These are phyloP conservation scores for Alosa alosa DNA, from an alignment of 2,113 vertebrate genomes.

Conservation along the genomic window DNA sequence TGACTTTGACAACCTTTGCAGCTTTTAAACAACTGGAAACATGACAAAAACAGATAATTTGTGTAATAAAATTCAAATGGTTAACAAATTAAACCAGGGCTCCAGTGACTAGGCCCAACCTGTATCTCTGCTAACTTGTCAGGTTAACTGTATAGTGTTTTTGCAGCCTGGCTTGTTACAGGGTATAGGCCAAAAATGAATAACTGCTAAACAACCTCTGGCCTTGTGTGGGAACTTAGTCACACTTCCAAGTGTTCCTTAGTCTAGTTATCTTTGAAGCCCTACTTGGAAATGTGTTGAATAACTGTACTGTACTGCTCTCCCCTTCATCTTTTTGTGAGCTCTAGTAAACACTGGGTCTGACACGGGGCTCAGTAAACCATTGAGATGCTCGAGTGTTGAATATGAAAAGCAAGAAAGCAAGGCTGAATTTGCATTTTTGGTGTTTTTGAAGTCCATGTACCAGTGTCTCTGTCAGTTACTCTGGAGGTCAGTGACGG, in stretches of 20 bases:
- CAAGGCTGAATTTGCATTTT: background rate
- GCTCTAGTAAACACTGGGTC: background rate
- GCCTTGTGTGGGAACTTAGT: too few relatives aligned
- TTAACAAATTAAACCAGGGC: too few relatives aligned
- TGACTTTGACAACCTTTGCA: background rate
- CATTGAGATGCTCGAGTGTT: too few relatives aligned
- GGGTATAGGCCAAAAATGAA: too few relatives aligned
- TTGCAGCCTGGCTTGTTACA: too few relatives aligned
- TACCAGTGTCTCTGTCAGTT: background rate
- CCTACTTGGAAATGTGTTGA: background rate
- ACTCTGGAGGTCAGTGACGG: background rate
- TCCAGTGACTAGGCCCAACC: too few relatives aligned
- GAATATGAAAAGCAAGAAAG: background rate
- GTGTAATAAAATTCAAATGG: too few relatives aligned
- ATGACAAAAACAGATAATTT: background rate
- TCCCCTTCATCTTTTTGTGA: background rate
- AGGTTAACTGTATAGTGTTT: too few relatives aligned
- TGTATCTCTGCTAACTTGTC: too few relatives aligned
- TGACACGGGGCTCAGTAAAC: background rate
- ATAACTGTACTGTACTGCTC: background rate
- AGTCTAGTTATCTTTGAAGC: background rate
- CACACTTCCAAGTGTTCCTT: background rate
- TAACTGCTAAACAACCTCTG: too few relatives aligned
- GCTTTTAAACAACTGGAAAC: background rate
- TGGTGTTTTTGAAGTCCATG: background rate